Evolutionary conservation across 2,797 vertebrate genomes (phyloP).

Genomic region (Mus minutoides): DNA sequence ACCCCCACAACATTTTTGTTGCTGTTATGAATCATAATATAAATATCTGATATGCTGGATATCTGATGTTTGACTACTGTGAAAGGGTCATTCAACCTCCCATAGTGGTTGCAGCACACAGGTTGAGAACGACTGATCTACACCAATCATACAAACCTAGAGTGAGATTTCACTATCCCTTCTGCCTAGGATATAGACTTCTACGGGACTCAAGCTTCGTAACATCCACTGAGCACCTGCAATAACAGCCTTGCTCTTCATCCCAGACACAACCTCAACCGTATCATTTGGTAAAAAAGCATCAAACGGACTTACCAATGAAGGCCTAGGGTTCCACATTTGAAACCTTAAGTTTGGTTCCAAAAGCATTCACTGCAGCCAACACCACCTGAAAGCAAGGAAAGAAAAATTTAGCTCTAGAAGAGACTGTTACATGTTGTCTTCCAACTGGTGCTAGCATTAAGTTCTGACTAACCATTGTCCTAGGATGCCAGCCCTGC

Average conservation of each 20-base stretch:
- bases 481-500: not conserved
- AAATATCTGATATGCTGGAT: not conserved
- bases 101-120: not conserved
- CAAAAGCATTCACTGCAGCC: constrained; percentile 60
- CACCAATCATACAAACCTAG: not conserved
- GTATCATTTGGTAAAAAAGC: constrained; percentile 27
- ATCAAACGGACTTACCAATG: constrained; percentile 75
- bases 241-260: not conserved
- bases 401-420: constrained; percentile 57
- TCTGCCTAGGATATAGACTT: not conserved
- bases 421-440: constrained; percentile 11
- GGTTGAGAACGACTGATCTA: not conserved
- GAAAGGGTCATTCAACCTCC: not conserved
- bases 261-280: not conserved
- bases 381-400: constrained; percentile 78
- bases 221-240: not conserved
- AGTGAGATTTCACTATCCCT: not conserved
- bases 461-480: constrained; percentile 17
- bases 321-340: constrained; percentile 72
- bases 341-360: constrained; percentile 61
- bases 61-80: not conserved
- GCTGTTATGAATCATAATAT: not conserved
- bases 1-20: not conserved
- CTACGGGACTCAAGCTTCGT: not conserved
- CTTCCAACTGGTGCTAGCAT: not conserved